Evolutionary conservation across 2,888 invertebrate genomes (phyloP), one percentile per base, ranked within the genome.

Genomic region (Eumacrocentrus americanus): DNA sequence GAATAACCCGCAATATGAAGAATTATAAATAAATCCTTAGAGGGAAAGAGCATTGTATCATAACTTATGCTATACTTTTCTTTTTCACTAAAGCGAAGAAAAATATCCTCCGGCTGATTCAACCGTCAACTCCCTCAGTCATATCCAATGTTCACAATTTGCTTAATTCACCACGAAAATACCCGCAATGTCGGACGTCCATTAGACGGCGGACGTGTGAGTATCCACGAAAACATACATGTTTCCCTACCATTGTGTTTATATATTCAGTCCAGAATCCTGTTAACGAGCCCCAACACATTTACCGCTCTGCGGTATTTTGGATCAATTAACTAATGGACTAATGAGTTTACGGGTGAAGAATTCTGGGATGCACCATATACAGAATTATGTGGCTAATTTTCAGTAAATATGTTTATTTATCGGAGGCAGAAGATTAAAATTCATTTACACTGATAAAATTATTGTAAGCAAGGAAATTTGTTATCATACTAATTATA

Each of bases 281-380:
- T 20, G 51, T 20, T 54, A 58, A 54, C 55, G 50, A 55, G 58
- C 50, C 46, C 25, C 42, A 54, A 14, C 29, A 23, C 57, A 58
- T 61, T 56, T 48, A 53, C 59, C 37, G 20, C 54, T 72, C 72
- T 73, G 67, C 68, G 55, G 61, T 59, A 67, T 67, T 70, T 69
- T 70, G 68, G 73, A 74, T 78, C 78, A 78, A 77, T 79, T 78
- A 77, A 73, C 73, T 78, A 76, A 79, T 76, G 75, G 73, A 67
- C 70, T 74, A 75, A 76, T 75, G 74, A 73, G 75, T 73, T 70
- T 73, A 72, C 70, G 70, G 67, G 67, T 65, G 47, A 59, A 65
- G 57, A 62, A 65, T 65, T 48, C 52, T 62, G 61, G 42, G 63
- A 35, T 44, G 40, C 60, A 40, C 56, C 25, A n/a, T 23, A 12